Evolutionary conservation across 2,113 vertebrate species (phyloP).

Genomic region (Leptodactylus fuscus): DNA sequence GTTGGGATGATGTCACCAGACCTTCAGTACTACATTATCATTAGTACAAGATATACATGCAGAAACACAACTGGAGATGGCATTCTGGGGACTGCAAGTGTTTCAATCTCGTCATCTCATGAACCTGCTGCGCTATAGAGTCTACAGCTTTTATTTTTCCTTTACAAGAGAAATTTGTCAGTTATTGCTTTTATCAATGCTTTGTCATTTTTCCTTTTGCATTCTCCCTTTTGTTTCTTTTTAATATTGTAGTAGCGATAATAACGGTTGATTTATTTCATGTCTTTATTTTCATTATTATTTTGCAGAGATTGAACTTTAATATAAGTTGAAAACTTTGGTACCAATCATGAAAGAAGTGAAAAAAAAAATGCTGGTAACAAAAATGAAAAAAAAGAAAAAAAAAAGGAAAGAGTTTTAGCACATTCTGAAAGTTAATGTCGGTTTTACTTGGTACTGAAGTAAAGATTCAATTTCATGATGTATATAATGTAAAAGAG

Average conservation of each 20-base stretch:
- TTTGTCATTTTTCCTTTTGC: conserved; percentile 69
- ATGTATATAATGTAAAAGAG: conserved; percentile 72
- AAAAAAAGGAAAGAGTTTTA: conserved; percentile 73
- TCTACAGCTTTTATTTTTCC: conserved; percentile 81
- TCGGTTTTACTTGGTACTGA: conserved; percentile 65
- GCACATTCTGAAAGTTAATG: conserved; percentile 66
- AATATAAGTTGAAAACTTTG: conserved; percentile 77
- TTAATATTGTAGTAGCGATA: conserved; percentile 75
- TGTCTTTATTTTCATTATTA: conserved; percentile 69
- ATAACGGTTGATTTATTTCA: conserved; percentile 75
- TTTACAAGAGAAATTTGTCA: conserved; percentile 73
- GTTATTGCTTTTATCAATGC: conserved; percentile 79
- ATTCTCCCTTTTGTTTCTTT: conserved; percentile 48
- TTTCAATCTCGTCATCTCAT: conserved; percentile 92
- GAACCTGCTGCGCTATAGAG: conserved; percentile 94
- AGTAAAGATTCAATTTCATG: conserved; percentile 67
- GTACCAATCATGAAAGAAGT: conserved; percentile 71
- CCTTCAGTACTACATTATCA: conserved; percentile 88
- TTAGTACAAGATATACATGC: conserved; percentile 58
- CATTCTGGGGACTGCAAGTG: conserved; percentile 77
- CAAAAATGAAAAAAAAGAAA: conserved; percentile 15
- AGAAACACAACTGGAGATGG: conserved; percentile 71
- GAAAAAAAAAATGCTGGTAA: conserved; percentile 30
- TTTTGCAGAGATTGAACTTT: conserved; percentile 80
- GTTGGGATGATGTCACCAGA: conserved; percentile 90